Evolutionary conservation across 1,140 invertebrate genomes (phyloP), one percentile per base, ranked within the genome.

Genomic region (Cherax destructor): DNA sequence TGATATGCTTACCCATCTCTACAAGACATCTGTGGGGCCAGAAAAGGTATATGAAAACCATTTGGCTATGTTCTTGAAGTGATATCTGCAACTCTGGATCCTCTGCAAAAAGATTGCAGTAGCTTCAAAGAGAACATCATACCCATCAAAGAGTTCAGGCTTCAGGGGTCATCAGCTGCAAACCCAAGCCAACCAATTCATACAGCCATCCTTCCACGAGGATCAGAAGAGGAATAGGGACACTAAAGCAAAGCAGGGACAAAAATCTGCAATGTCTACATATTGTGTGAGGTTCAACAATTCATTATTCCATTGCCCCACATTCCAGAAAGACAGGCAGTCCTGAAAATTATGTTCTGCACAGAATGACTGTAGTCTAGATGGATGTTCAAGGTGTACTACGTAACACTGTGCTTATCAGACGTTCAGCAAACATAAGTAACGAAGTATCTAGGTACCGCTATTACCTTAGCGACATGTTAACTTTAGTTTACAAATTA

Each of bases 371-470:
- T 92, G n/a, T 50, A 76, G 49, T 79, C 74, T 50, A 4, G 83
- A 56, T 74, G 61, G 78, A 65, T 78, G 78, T 90, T 72, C 69
- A 49, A 92, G 83, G 74, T 65, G 4, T 92, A n/a, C 61, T 3
- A 92, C 2, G 56, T 88, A 49, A 69, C 80, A 16, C 92, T 92
- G 93, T 94, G 94, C 97, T 97, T 24, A n/a, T 21, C 1, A 18
- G 87, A 88, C 7, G 49, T 47, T 80, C 78, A 41, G 30, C 30
- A 41, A 41, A 41, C 30, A 41, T 41, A 41, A 41, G 30, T 41
- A 41, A 41, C 30, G 30, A 41, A 41, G 30, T 41, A 41, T 41
- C 30, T 41, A 1, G 30, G 30, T 41, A 41, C 30, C 30, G 30
- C 2, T 41, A 41, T 41, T 41, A 1, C 30, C 30, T 41, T 41